phyloP scores from a whole-genome alignment of 2,113 vertebrate genomes.

The Bufo bufo region DNA sequence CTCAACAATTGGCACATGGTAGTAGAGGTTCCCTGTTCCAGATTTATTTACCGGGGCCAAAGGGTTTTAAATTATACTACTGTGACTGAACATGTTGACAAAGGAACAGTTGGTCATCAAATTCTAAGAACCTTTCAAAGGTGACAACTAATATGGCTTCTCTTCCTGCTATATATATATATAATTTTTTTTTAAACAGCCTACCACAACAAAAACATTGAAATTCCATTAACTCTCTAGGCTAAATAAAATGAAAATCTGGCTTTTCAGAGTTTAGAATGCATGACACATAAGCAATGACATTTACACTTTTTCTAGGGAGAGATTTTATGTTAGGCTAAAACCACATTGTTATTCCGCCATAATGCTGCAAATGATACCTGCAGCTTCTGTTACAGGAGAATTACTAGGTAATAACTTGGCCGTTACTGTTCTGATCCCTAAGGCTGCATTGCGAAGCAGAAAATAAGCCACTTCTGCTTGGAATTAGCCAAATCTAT shows the following conservation, averaged over 20 bases:
- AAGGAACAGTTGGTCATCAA: too few relatives aligned
- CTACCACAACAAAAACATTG: too few relatives aligned
- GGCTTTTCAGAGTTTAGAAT: background rate
- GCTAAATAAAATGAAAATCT: background rate
- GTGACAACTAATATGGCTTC: too few relatives aligned
- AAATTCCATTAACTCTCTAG: too few relatives aligned
- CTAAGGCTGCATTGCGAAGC: slow-evolving; percentile 39
- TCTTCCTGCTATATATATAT: too few relatives aligned
- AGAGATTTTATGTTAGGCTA: background rate
- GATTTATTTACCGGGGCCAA: too few relatives aligned
- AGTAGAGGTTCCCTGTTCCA: too few relatives aligned
- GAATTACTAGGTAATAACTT: background rate
- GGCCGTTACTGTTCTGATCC: slow-evolving; percentile 5
- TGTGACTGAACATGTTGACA: too few relatives aligned
- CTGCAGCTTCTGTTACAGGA: background rate
- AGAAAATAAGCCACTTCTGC: slow-evolving; percentile 59
- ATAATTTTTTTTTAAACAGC: too few relatives aligned
- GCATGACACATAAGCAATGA: background rate
- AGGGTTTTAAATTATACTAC: too few relatives aligned
- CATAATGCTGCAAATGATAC: slow-evolving; percentile 16
- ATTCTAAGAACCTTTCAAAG: too few relatives aligned
- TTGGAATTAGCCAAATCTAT: slow-evolving; percentile 63
- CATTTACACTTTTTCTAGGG: background rate
- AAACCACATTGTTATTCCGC: slow-evolving; percentile 10
- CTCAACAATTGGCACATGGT: too few relatives aligned